Evolutionary conservation across 1,140 invertebrate species (phyloP).

Genomic region (Ceratitis capitata): DNA sequence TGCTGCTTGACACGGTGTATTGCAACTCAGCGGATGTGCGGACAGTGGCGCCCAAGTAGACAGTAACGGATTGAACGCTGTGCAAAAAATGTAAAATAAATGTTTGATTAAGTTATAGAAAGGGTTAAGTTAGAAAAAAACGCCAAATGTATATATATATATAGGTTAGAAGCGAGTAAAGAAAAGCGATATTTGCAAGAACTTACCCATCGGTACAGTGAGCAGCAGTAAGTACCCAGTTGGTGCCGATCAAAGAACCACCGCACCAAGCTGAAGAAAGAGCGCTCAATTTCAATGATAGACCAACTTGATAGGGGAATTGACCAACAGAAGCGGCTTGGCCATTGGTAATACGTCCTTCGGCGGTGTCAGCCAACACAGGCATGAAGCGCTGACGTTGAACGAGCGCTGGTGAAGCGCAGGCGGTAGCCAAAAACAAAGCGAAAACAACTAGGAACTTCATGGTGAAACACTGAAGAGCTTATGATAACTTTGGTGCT

Average conservation of each 20-base stretch:
- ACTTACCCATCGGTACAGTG: slow-evolving; percentile 67
- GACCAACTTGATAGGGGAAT: slow-evolving; percentile 63
- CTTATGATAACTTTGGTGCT: neutral
- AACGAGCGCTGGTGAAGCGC: neutral
- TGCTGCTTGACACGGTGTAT: neutral
- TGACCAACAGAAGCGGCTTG: slow-evolving; percentile 51
- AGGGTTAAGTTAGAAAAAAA: no score
- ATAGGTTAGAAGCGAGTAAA: no score
- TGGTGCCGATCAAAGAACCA: slow-evolving; percentile 68
- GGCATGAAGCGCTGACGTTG: neutral
- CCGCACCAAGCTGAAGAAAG: slow-evolving; percentile 65
- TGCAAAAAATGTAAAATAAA: neutral
- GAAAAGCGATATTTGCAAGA: neutral
- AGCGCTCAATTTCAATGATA: slow-evolving; percentile 51
- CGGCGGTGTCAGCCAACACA: neutral
- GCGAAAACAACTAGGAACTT: slow-evolving; percentile 36
- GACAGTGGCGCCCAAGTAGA: neutral
- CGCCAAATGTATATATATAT: no score
- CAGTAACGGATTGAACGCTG: neutral
- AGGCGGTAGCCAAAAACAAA: slow-evolving; percentile 34
- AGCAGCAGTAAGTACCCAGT: slow-evolving; percentile 71
- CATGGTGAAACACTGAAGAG: slow-evolving; percentile 15
- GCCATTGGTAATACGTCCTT: slow-evolving; percentile 62
- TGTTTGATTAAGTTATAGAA: no score
- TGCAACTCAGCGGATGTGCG: neutral